Evolutionary conservation across 2,113 vertebrate species (phyloP), one percentile per base, ranked within the genome.

Genomic region (Pitta sordida): DNA sequence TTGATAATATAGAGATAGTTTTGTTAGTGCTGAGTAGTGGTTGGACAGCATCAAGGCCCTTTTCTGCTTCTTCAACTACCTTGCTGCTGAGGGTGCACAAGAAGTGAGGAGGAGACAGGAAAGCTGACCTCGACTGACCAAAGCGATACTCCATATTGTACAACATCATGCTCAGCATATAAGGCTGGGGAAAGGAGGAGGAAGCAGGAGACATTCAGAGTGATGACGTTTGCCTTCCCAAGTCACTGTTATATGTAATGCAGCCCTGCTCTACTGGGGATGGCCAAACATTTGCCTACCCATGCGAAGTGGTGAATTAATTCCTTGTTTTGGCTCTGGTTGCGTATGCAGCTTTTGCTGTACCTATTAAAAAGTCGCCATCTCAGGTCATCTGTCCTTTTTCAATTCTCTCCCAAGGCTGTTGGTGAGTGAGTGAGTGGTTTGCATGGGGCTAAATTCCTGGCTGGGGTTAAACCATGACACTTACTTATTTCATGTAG

Each of bases 231-330:
- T 52, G 14, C 22, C 53, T 44, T 27, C 17, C 32, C 26, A 59
- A 52, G n/a, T 52, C 22, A 37, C 21, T 7, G 0, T 8, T 23
- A n/a, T 4, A 9, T 7, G n/a, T n/a, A 10, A 60, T 11, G 7
- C 19, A n/a, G 18, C 7, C 19, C 19, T 16, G n/a, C 18, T 53
- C 3, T 69, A n/a, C 55, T 24, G n/a, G 37, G 22, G 22, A 62
- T 13, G 29, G 22, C 19, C 39, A 27, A 62, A 46, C 23, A 46
- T 23, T 15, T 65, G 8, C 20, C 70, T 46, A 23, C 15, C 17
- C 46, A 39, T 2, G 1, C 18, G 2, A 68, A n/a, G 46, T 7
- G 9, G 12, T 16, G n/a, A 69, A 34, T 53, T 0, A 46, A 53
- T 48, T 53, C 13, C 23, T 27, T 53, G 23, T 46, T 69, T 55